Conservation (phyloP, 1,140 invertebrate species). For the Wasmannia auropunctata region DNA sequence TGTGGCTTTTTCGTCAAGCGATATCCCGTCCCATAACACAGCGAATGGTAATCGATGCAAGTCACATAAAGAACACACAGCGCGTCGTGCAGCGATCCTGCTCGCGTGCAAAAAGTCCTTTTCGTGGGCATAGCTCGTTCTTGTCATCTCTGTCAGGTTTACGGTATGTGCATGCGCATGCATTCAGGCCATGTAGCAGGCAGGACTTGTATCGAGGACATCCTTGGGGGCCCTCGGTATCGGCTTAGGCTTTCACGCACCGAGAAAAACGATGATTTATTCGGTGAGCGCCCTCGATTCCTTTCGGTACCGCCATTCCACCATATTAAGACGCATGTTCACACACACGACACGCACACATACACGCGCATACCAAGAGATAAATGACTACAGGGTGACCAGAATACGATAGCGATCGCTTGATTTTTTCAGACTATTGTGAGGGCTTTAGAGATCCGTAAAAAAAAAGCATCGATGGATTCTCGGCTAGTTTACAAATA, state of each 20-base stretch:
- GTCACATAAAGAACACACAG: constrained; percentile 70
- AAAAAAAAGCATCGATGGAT: constrained; percentile 1
- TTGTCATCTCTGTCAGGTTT: constrained; percentile 48
- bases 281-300: constrained; percentile 23
- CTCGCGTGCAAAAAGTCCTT: constrained; percentile 27
- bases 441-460: neutral
- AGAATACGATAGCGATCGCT: constrained; percentile 11
- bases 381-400: constrained; percentile 26
- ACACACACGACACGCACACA: neutral
- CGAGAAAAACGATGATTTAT: constrained; percentile 57
- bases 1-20: neutral
- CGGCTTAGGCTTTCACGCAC: constrained; percentile 15
- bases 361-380: constrained; percentile 2
- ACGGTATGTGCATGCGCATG: constrained; percentile 74
- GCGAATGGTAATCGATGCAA: constrained; percentile 54
- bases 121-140: constrained; percentile 50
- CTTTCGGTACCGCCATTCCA: constrained; percentile 30
- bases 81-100: constrained; percentile 61
- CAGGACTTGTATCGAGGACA: constrained; percentile 54
- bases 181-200: constrained; percentile 59
- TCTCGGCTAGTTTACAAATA: neutral
- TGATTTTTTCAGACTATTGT: neutral
- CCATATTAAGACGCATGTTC: constrained; percentile 15
- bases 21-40: constrained; percentile 12
- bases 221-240: constrained; percentile 27